These are phyloP conservation scores for Anolis apletophallus DNA, from an alignment of 2,797 vertebrate genomes.

Conservation along the genomic window DNA sequence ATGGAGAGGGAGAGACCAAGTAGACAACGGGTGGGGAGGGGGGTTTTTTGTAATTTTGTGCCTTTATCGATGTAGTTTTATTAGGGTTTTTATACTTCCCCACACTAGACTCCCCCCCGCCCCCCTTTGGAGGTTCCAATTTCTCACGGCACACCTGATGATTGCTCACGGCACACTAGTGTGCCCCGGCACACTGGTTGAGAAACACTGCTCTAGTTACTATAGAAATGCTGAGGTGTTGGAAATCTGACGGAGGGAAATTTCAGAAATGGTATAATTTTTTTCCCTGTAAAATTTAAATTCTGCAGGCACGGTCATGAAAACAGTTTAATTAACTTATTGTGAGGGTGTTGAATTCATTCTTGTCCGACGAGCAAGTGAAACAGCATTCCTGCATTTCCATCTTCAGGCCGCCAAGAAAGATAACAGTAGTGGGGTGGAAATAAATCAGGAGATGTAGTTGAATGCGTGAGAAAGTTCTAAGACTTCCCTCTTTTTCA, in stretches of 20 bases:
- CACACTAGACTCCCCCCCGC: too few species aligned
- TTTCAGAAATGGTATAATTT: conserved; percentile 8
- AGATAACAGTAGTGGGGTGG: not conserved
- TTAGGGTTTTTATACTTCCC: too few species aligned
- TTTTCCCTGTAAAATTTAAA: not conserved
- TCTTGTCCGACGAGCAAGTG: conserved; percentile 32
- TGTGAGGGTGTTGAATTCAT: conserved; percentile 20
- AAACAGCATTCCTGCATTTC: conserved; percentile 31
- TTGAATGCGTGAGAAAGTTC: not conserved
- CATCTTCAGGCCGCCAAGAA: not conserved
- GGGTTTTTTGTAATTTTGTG: too few species aligned
- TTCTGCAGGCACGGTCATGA: conserved; percentile 23
- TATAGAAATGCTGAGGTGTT: conserved; percentile 4
- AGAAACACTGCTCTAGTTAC: not conserved
- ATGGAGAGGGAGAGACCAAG: too few species aligned
- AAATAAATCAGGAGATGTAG: not conserved
- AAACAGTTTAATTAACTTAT: conserved; percentile 25
- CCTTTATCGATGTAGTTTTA: too few species aligned
- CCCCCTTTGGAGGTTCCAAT: too few species aligned
- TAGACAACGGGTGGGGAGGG: too few species aligned
- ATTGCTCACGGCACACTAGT: too few species aligned
- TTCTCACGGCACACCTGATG: too few species aligned
- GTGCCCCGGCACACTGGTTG: too few species aligned
- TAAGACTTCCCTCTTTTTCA: not conserved
- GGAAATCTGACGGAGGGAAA: conserved; percentile 18